Evolutionary conservation across 2,113 vertebrate genomes (phyloP).

Genomic region (Poecilia latipinna): DNA sequence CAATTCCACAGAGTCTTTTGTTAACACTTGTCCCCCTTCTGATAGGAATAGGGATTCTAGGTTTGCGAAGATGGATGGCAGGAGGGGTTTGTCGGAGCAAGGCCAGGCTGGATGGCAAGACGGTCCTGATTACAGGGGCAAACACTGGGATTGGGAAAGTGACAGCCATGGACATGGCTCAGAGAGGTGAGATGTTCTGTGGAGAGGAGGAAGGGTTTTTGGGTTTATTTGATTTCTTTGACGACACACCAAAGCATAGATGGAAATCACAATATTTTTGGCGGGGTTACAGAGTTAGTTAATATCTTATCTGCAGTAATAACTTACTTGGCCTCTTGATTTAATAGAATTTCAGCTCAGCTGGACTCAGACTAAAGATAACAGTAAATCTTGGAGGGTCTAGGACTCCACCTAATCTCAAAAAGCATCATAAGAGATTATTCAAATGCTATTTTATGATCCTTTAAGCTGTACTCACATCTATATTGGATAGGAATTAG

Average conservation of each 20-base stretch:
- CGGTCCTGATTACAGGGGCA: constrained; percentile 79
- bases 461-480: no score
- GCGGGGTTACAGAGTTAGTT: no score
- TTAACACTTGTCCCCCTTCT: neutral
- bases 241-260: neutral
- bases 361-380: no score
- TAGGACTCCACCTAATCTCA: no score
- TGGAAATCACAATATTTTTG: neutral
- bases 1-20: neutral
- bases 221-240: neutral
- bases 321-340: no score
- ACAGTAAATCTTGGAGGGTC: no score
- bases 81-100: constrained; percentile 70
- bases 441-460: no score
- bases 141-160: constrained; percentile 82
- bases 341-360: no score
- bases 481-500: no score
- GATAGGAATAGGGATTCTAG: constrained; percentile 60
- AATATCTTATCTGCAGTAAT: no score
- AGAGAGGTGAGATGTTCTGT: constrained; percentile 58
- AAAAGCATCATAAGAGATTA: no score
- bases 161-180: constrained; percentile 76
- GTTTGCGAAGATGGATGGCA: constrained; percentile 68
- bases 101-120: constrained; percentile 76
- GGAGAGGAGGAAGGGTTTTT: neutral